phyloP scores from a whole-genome alignment of 1,140 invertebrate genomes.

The Papilio polytes region DNA sequence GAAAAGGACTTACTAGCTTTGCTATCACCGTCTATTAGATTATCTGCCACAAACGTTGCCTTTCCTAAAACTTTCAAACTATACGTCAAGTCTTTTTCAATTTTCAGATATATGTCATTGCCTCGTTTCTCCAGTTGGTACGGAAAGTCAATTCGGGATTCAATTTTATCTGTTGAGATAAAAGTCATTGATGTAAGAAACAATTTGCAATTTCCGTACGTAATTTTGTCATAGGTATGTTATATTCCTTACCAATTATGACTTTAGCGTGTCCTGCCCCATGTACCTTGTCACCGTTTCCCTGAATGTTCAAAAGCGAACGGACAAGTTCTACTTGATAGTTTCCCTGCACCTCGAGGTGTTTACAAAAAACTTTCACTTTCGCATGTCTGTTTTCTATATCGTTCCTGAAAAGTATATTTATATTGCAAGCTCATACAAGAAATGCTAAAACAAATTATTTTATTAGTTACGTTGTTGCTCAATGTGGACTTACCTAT shows the following conservation, averaged over 20 bases:
- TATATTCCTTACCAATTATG: conserved; percentile 47
- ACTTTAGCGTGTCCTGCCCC: conserved; percentile 57
- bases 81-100: conserved; percentile 50
- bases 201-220: too few relatives aligned
- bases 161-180: conserved; percentile 58
- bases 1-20: conserved; percentile 57
- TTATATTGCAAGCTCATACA: background rate
- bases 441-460: too few relatives aligned
- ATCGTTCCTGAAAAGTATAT: conserved; percentile 43
- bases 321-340: conserved; percentile 46
- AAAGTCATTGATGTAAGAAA: background rate
- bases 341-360: conserved; percentile 49
- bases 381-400: conserved; percentile 43
- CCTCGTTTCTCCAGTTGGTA: conserved; percentile 51
- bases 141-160: conserved; percentile 53
- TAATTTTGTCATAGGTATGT: conserved; percentile 18
- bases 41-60: conserved; percentile 51
- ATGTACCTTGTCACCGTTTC: conserved; percentile 44
- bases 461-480: too few relatives aligned
- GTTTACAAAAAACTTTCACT: conserved; percentile 52
- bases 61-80: conserved; percentile 55
- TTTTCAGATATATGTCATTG: conserved; percentile 59
- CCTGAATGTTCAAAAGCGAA: conserved; percentile 46
- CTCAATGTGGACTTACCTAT: conserved; percentile 46
- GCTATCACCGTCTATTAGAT: conserved; percentile 52